Conservation (phyloP, 1,140 invertebrate species). For the Luehdorfia chinensis region DNA sequence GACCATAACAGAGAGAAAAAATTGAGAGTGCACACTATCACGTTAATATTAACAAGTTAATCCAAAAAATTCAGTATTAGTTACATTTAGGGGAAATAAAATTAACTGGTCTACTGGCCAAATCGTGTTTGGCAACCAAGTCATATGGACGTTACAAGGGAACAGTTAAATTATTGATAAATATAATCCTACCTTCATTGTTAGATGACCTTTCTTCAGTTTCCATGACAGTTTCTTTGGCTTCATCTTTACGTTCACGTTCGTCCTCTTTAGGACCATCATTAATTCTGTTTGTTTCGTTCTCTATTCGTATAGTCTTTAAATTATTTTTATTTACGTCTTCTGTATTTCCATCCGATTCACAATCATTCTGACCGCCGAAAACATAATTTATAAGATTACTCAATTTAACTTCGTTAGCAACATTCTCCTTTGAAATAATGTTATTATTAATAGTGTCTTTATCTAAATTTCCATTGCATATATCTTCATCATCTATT, state of each 20-base stretch:
- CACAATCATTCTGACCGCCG: background rate
- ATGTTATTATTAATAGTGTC: constrained; percentile 10
- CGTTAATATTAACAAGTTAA: no score
- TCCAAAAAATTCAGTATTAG: no score
- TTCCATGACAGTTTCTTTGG: constrained; percentile 2
- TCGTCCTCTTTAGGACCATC: constrained; percentile 12
- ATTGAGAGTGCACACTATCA: no score
- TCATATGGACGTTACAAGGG: no score
- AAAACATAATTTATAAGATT: constrained; percentile 4
- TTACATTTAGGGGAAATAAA: no score
- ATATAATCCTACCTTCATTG: constrained; percentile 18
- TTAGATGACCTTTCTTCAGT: constrained; percentile 20
- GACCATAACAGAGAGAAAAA: no score
- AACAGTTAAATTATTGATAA: no score
- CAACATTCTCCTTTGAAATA: background rate
- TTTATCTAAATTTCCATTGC: background rate
- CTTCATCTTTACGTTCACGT: constrained; percentile 7
- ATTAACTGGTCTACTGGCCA: no score
- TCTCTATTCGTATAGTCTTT: constrained; percentile 12
- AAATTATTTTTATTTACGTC: constrained; percentile 20
- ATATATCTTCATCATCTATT: background rate
- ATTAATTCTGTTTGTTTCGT: no score
- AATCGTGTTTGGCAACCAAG: no score
- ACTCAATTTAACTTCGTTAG: background rate
- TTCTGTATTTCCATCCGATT: constrained; percentile 4